phyloP scores from a whole-genome alignment of 30 jellyfish, hydroid and myxozoan species.

The Cassiopea andromeda region DNA sequence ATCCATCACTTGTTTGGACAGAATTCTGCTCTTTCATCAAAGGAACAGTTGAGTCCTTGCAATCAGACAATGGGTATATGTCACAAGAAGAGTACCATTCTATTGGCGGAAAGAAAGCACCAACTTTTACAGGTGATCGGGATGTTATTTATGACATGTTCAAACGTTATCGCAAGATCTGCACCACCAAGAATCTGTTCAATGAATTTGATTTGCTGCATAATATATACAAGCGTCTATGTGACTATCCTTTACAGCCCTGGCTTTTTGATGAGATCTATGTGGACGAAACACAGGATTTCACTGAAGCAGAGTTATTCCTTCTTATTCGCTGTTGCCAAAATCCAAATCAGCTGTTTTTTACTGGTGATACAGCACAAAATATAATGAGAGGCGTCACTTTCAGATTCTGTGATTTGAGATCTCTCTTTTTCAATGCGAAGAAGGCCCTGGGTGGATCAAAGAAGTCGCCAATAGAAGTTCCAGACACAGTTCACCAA shows the following conservation, averaged over 20 bases:
- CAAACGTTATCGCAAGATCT: slow-evolving; percentile 55
- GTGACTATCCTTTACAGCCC: slow-evolving; percentile 25
- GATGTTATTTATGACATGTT: slow-evolving; percentile 69
- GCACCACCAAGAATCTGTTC: slow-evolving; percentile 41
- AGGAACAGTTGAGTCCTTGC: slow-evolving; percentile 77
- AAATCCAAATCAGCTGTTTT: slow-evolving; percentile 81
- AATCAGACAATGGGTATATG: slow-evolving; percentile 55
- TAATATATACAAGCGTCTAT: slow-evolving; percentile 73
- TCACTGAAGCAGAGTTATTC: slow-evolving; percentile 85
- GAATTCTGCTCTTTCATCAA: slow-evolving; percentile 90
- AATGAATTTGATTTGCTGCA: slow-evolving; percentile 76
- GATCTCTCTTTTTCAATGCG: slow-evolving; percentile 68
- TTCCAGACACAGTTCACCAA: slow-evolving; percentile 74
- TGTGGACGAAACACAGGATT: slow-evolving; percentile 95
- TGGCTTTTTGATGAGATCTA: slow-evolving; percentile 82
- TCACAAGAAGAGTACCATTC: slow-evolving; percentile 66
- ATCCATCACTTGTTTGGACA: slow-evolving; percentile 92
- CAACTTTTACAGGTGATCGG: slow-evolving; percentile 83
- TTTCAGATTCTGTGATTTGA: slow-evolving; percentile 83
- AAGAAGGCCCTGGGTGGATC: slow-evolving; percentile 24
- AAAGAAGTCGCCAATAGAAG: slow-evolving; percentile 40
- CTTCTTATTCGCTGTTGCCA: slow-evolving; percentile 73
- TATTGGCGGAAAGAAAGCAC: slow-evolving; percentile 86
- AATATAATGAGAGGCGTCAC: slow-evolving; percentile 90
- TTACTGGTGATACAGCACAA: slow-evolving; percentile 97